phyloP scores from a whole-genome alignment of 2,797 vertebrate genomes.

The Acrocephalus scirpaceus region DNA sequence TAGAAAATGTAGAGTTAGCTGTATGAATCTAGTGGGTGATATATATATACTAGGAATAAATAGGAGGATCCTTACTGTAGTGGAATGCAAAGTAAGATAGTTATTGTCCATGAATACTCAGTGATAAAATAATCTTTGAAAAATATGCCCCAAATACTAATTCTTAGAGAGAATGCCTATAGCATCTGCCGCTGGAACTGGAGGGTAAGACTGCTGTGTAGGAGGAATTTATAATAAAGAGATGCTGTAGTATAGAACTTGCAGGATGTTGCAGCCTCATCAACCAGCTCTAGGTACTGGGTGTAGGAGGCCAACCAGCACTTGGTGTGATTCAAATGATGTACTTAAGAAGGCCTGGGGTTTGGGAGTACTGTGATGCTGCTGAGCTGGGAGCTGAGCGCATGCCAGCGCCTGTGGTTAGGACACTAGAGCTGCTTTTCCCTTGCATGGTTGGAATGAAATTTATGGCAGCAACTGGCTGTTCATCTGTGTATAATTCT shows the following conservation, averaged over 20 bases:
- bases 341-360: neutral
- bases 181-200: constrained; percentile 5
- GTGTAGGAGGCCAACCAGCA: neutral
- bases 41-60: neutral
- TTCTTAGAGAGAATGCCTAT: neutral
- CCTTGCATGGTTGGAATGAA: neutral
- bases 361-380: neutral
- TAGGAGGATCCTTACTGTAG: neutral
- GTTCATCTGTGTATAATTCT: neutral
- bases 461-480: neutral
- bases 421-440: neutral
- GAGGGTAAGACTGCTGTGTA: neutral
- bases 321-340: neutral
- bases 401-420: neutral
- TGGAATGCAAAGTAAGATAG: neutral
- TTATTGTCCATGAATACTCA: neutral
- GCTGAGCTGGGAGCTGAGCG: neutral
- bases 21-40: neutral
- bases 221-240: constrained; percentile 46
- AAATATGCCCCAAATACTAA: neutral
- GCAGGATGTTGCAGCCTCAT: constrained; percentile 34
- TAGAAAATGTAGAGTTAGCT: neutral
- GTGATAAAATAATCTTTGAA: neutral
- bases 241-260: neutral
- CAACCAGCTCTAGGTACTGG: neutral